Conservation (phyloP, 2,113 vertebrate species). For the Meles meles region DNA sequence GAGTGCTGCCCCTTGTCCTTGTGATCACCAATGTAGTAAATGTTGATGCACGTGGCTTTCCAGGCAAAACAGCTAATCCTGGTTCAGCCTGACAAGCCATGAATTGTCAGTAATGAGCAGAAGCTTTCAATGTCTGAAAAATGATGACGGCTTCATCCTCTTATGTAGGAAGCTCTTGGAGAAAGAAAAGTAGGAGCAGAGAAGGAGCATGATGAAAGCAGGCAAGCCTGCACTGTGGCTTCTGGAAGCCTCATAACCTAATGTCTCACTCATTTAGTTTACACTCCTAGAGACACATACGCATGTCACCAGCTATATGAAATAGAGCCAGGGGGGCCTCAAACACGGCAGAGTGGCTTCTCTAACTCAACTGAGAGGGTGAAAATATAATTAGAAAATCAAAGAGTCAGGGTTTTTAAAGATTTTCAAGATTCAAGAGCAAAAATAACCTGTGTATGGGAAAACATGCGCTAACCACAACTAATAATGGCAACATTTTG, state of each 20-base stretch:
- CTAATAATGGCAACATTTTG: neutral
- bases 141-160: neutral
- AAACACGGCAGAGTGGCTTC: neutral
- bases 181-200: neutral
- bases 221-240: neutral
- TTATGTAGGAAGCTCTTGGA: neutral
- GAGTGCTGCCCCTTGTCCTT: neutral
- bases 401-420: constrained; percentile 15
- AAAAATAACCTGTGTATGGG: neutral
- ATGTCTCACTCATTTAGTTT: neutral
- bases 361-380: constrained; percentile 8
- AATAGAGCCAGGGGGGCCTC: neutral
- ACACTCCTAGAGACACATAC: neutral
- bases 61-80: neutral
- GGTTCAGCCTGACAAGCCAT: neutral
- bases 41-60: rapidly evolving
- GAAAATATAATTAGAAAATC: constrained; percentile 29
- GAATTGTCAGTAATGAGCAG: neutral
- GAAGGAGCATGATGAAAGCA: rapidly evolving
- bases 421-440: constrained; percentile 51
- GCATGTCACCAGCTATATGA: neutral
- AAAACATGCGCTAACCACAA: constrained; percentile 42
- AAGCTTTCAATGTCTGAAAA: neutral
- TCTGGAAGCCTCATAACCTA: neutral
- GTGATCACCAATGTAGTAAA: neutral